Evolutionary conservation across 2,113 vertebrate species (phyloP), one percentile per base, ranked within the genome.

Genomic region (Bambusicola thoracicus): DNA sequence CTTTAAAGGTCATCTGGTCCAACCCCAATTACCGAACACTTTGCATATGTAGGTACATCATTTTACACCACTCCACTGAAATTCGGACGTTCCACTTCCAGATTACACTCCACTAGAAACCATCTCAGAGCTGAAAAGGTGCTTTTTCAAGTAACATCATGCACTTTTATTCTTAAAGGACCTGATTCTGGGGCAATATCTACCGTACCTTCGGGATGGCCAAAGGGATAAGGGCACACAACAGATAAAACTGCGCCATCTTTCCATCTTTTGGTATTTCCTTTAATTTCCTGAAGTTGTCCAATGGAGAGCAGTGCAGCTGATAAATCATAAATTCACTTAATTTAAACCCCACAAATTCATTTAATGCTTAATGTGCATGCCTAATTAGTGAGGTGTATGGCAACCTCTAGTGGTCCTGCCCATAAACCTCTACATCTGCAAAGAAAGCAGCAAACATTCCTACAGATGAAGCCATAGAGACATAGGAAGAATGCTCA

Each of bases 371-470:
- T 81, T 59, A 13, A 48, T 15, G 38, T 15, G 32, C 6, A 7
- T 1, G 0, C 22, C 43, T 87, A 89, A 95, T 91, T 75, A 79
- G 16, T 1, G 67, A 96, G 75, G 92, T 43, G 58, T 92, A 89
- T 46, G 95, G 94, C 90, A 96, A 49, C 90, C 95, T 94, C 92
- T 95, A 94, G 95, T 95, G 94, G 94, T 55, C 11, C 81, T 79
- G 85, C 90, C 81, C n/a, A 67, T 43, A 61, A 77, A 81, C 51
- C 51, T 53, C 51, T 53, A 6, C 27, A 5, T 16, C 27, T 30
- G 15, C 15, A 29, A 13, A 53, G 51, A 17, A 53, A 53, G 21
- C 16, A 51, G 38, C 70, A 67, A 75, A 55, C 70, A 41, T 55
- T 65, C 55, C 73, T 27, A 12, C 6, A 51, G 2, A 40, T 0